Evolutionary conservation across 2,113 vertebrate species (phyloP).

Genomic region (Ptilonorhynchus violaceus): DNA sequence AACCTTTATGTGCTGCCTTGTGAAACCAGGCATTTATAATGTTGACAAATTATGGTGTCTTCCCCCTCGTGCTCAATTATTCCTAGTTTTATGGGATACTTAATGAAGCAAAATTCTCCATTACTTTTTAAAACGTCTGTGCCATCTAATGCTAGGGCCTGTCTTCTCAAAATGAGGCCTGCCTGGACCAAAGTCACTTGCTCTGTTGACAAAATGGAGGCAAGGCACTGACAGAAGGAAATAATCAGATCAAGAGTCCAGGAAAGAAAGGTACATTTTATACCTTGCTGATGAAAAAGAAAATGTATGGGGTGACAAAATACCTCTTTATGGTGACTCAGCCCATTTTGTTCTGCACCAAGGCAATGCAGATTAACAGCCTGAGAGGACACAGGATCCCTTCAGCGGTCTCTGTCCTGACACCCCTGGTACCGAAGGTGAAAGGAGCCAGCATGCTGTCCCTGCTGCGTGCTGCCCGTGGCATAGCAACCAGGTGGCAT

Average conservation of each 20-base stretch:
- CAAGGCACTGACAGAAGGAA: neutral
- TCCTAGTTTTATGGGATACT: slow-evolving; percentile 26
- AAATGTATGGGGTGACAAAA: neutral
- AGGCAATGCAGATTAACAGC: neutral
- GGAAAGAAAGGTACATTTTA: neutral
- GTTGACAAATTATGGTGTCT: slow-evolving; percentile 6
- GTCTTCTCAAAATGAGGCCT: neutral
- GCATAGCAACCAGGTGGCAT: neutral
- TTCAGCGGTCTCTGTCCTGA: neutral
- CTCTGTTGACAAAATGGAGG: neutral
- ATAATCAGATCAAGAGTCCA: neutral
- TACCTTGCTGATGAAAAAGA: neutral
- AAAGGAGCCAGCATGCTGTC: neutral
- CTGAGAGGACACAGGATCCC: neutral
- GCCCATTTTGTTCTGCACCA: neutral
- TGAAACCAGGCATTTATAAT: slow-evolving; percentile 40
- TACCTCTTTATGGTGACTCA: neutral
- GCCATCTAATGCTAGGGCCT: neutral
- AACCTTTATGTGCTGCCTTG: neutral
- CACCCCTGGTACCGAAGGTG: fast-evolving
- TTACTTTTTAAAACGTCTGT: slow-evolving; percentile 5
- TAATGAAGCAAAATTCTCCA: slow-evolving; percentile 28
- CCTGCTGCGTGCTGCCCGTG: neutral
- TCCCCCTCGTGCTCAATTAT: neutral
- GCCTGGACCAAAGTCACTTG: neutral